Conservation (phyloP, 2,888 invertebrate genomes). For the Lepidochitona cinerea region DNA sequence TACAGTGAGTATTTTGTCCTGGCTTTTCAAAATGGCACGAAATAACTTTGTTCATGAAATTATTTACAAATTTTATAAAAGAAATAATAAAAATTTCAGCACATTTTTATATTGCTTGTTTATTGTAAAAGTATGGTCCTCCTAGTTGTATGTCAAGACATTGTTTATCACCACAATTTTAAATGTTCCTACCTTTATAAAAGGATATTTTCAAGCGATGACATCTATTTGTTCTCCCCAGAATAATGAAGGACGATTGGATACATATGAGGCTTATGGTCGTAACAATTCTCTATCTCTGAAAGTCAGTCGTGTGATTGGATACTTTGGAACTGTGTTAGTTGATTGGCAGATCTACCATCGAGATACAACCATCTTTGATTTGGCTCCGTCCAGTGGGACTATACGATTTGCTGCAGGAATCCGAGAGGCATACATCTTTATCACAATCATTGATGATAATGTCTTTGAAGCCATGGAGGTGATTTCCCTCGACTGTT, state of each 20-base stretch:
- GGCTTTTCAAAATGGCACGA: too few relatives aligned
- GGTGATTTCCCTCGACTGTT: too few relatives aligned
- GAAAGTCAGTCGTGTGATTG: conserved; percentile 49
- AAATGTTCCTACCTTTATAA: too few relatives aligned
- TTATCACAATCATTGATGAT: conserved; percentile 63
- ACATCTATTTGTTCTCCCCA: too few relatives aligned
- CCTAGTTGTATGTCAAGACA: too few relatives aligned
- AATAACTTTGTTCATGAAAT: too few relatives aligned
- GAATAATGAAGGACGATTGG: conserved; percentile 65
- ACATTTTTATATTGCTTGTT: too few relatives aligned
- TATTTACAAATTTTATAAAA: too few relatives aligned
- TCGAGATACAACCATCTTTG: conserved; percentile 53
- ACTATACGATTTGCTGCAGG: conserved; percentile 51
- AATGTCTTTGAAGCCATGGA: conserved; percentile 58
- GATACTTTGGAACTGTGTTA: conserved; percentile 54
- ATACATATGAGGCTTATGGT: conserved; percentile 62
- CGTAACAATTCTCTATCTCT: conserved; percentile 50
- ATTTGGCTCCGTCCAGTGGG: conserved; percentile 61
- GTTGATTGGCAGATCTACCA: conserved; percentile 64
- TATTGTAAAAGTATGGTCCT: too few relatives aligned
- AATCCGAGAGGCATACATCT: conserved; percentile 48
- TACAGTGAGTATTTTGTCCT: conserved; percentile 61
- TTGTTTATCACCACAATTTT: too few relatives aligned
- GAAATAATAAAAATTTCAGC: too few relatives aligned
- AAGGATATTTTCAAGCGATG: too few relatives aligned